Evolutionary conservation across 2,113 vertebrate species (phyloP), one percentile per base, ranked within the genome.

Genomic region (Gobiocypris rarus): DNA sequence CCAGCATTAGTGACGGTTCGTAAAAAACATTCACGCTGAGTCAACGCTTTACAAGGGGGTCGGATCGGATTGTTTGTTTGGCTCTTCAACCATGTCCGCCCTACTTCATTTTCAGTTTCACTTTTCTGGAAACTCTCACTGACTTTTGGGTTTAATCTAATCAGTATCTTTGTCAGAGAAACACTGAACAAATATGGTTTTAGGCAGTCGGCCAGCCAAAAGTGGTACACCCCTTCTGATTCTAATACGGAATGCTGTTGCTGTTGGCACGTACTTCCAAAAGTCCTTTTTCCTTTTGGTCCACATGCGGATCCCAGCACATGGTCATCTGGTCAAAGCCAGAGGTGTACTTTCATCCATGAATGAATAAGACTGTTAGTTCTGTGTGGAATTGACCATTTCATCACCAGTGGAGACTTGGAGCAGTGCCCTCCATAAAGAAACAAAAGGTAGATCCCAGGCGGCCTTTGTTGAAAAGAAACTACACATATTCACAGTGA

Each of bases 351-450:
- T 88, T 85, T 76, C 81, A 91, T 89, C 87, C 81, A 88, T 91
- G 92, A 93, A 92, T 91, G 87, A 89, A 90, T 91, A 83, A 82
- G 87, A 88, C 83, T 92, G 91, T 89, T 92, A 90, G 91, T 89
- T 88, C 84, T 67, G 11, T 58, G 26, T 79, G 50, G 82, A 86
- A 90, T 83, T 84, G 81, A 89, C 43, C 85, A 14, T 91, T 91
- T 89, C 85, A 88, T 90, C 86, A 90, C 83, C 89, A 87, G 75
- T 87, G 83, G 87, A 87, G 86, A 76, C 92, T 90, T 56, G 69
- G 84, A 85, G 86, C 88, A 75, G 83, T 82, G 81, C 87, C 84
- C 88, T 89, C 92, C 86, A 89, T 91, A 86, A 91, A 91, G 48
- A 69, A 75, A 82, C 81, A 50, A 54, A 26, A 83, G 80, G 50